These are phyloP conservation scores for Lysiphlebus fabarum DNA, from an alignment of 1,140 invertebrate genomes.

Conservation along the genomic window DNA sequence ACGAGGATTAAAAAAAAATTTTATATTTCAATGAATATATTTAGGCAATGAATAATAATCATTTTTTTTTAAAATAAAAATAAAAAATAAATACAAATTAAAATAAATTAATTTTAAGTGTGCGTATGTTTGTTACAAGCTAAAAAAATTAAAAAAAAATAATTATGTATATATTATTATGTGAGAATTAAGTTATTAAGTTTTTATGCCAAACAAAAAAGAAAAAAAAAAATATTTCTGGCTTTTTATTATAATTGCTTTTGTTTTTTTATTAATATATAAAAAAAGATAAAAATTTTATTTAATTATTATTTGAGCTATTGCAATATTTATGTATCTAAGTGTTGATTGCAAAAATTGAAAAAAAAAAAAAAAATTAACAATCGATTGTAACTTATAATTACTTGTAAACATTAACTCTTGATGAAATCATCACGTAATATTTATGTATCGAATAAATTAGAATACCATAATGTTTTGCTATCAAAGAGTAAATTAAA, in stretches of 20 bases:
- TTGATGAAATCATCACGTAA: slow-evolving; percentile 15
- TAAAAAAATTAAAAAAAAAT: too few species aligned
- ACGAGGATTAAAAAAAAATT: too few species aligned
- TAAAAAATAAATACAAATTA: too few species aligned
- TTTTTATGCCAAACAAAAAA: too few species aligned
- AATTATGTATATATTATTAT: too few species aligned
- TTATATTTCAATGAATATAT: too few species aligned
- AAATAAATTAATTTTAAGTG: too few species aligned
- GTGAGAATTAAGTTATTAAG: too few species aligned
- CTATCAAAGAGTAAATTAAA: slow-evolving; percentile 17
- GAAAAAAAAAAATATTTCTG: too few species aligned
- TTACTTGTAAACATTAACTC: slow-evolving; percentile 15
- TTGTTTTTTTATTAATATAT: slow-evolving; percentile 17
- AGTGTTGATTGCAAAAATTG: slow-evolving; percentile 1
- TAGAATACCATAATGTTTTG: slow-evolving; percentile 17
- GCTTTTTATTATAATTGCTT: slow-evolving; percentile 11
- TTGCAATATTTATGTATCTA: slow-evolving; percentile 24
- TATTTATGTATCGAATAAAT: slow-evolving; percentile 22
- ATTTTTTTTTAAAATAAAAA: too few species aligned
- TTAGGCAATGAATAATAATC: too few species aligned
- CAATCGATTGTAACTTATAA: slow-evolving; percentile 12
- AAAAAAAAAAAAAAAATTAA: slow-evolving; percentile 14
- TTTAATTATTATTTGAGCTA: slow-evolving; percentile 16
- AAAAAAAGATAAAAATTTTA: slow-evolving; percentile 2
- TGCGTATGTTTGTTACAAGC: too few species aligned